Base-by-base conservation (phyloP, 2,113 vertebrate species). In the Falco punctatus region DNA sequence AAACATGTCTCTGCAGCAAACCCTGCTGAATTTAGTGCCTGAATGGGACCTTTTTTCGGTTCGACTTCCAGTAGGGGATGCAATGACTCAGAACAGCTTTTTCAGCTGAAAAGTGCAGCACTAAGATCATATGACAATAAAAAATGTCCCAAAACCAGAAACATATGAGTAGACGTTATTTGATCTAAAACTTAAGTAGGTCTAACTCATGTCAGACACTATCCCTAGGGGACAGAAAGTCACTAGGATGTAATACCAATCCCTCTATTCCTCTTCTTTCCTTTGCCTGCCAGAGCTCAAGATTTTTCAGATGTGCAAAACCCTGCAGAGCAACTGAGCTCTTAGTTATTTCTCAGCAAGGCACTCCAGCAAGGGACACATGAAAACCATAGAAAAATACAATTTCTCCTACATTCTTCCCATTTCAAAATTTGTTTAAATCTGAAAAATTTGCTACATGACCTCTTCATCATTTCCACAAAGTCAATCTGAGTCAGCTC, bases 261-360 rank as follows among this genome's bases (percentile, higher is more conserved):
- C 30, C 52, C 64, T 69, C 55, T 85, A 19, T 80, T 86, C 11
- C 48, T 88, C 79, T 89, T 79, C n/a, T 48, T 17, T 88, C 32
- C 49, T 27, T 90, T 90, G 12, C 21, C 8, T 94, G 61, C 44
- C 49, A 94, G 19, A 89, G 33, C 16, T 85, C 49, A 72, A 85
- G 44, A 75, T 81, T 88, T 85, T 96, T 87, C 66, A 91, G 49
- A 57, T 52, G 15, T 79, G 49, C 55, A 75, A 92, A 93, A 82
- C 13, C 17, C 8, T 13, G 57, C 32, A 61, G 54, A 91, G 44
- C 44, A 91, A 69, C 30, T 44, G 61, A 94, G 40, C 10, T 67
- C 35, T 44, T 55, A 82, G 61, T 87, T 85, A 69, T 72, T 72
- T 82, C 69, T 91, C 77, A 82, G 49, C 30, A 81, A 90, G 57